Evolutionary conservation across 2,797 vertebrate genomes (phyloP).

Genomic region (Chrosomus eos): DNA sequence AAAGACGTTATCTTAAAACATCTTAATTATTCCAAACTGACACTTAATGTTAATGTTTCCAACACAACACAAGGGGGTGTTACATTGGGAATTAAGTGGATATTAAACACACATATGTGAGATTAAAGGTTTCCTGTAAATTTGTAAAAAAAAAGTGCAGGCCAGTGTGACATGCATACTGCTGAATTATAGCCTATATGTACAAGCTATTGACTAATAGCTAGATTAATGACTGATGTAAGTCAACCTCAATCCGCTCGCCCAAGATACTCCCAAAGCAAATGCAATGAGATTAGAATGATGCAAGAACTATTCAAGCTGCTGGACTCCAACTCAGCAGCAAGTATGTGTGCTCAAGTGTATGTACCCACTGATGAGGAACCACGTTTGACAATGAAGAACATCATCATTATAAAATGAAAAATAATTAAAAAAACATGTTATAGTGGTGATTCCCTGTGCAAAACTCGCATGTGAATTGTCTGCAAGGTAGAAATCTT

Average conservation of each 20-base stretch:
- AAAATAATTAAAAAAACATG: not conserved
- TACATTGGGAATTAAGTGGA: not conserved
- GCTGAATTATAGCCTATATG: not conserved
- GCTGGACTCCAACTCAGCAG: slow-evolving; percentile 8
- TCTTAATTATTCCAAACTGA: not conserved
- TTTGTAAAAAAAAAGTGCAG: not conserved
- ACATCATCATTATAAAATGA: not conserved
- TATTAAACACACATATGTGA: not conserved
- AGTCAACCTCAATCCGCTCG: slow-evolving; percentile 70
- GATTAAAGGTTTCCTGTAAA: not conserved
- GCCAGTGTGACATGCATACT: slow-evolving; percentile 31
- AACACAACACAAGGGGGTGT: not conserved
- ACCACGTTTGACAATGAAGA: not conserved
- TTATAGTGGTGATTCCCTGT: not conserved
- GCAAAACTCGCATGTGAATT: not conserved
- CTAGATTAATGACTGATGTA: slow-evolving; percentile 64
- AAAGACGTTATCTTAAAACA: not conserved
- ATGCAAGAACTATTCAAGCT: slow-evolving; percentile 38
- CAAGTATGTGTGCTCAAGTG: not conserved
- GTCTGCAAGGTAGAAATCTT: not conserved
- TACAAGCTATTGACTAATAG: slow-evolving; percentile 45
- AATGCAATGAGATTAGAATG: slow-evolving; percentile 51
- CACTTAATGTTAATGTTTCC: not conserved
- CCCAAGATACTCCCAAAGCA: slow-evolving; percentile 47
- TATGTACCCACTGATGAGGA: not conserved